phyloP scores from a whole-genome alignment of 2,113 vertebrate genomes.

The Cyprichromis sp. region DNA sequence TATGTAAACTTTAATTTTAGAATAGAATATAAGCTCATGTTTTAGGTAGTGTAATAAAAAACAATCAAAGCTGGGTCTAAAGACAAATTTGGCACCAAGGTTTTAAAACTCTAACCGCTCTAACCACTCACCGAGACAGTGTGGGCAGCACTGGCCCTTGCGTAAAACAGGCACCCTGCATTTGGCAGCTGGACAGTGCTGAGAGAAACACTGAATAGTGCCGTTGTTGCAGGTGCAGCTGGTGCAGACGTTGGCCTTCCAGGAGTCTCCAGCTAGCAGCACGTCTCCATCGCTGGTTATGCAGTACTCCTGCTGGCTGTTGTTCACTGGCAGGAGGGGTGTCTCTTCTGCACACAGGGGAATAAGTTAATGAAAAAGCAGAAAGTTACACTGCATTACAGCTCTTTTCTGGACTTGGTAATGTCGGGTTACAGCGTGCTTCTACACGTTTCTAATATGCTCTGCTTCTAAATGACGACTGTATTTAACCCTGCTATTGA shows the following conservation, averaged over 20 bases:
- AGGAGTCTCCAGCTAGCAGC: constrained; percentile 71
- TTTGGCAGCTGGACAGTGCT: constrained; percentile 67
- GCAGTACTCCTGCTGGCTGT: constrained; percentile 70
- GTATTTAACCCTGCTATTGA: neutral
- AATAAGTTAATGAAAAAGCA: neutral
- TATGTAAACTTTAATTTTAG: neutral
- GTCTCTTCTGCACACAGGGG: constrained; percentile 58
- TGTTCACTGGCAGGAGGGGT: constrained; percentile 63
- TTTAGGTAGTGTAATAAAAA: neutral
- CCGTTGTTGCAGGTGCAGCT: constrained; percentile 77
- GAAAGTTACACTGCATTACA: neutral
- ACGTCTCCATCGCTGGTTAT: constrained; percentile 75
- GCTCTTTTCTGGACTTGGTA: neutral
- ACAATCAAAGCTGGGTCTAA: neutral
- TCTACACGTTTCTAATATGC: neutral
- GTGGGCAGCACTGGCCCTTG: constrained; percentile 80
- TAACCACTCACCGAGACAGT: constrained; percentile 70
- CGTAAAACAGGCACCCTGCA: constrained; percentile 75
- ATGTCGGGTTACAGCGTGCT: neutral
- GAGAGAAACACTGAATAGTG: constrained; percentile 76
- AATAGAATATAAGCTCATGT: neutral
- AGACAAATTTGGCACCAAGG: neutral
- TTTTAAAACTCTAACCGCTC: neutral
- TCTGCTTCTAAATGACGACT: neutral
- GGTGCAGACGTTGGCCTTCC: constrained; percentile 76